Evolutionary conservation across 1,140 invertebrate genomes (phyloP).

Genomic region (Drosophila mauritiana): DNA sequence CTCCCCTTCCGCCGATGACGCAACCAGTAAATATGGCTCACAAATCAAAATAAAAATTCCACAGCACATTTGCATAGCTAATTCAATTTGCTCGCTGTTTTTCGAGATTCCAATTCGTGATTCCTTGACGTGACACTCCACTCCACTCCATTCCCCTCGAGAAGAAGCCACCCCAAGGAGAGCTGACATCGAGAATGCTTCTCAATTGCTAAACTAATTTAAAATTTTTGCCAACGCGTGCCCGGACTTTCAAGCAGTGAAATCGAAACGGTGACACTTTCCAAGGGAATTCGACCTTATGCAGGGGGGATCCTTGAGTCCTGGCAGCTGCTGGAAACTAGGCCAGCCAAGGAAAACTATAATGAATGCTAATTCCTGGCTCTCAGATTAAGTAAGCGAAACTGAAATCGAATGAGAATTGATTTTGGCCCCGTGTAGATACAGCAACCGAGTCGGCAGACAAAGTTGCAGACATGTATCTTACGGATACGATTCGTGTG

Average conservation of each 20-base stretch:
- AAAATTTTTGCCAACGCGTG: constrained; percentile 74
- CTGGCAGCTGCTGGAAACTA: constrained; percentile 30
- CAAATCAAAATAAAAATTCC: constrained; percentile 51
- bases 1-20: background rate
- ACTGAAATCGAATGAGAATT: constrained; percentile 69
- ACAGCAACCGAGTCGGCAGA: constrained; percentile 39
- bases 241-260: constrained; percentile 44
- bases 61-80: constrained; percentile 66
- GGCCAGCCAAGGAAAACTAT: constrained; percentile 58
- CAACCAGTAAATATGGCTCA: constrained; percentile 29
- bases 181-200: constrained; percentile 53
- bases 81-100: constrained; percentile 63
- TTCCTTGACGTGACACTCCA: constrained; percentile 27
- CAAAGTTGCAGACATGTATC: constrained; percentile 72
- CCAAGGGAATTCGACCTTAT: constrained; percentile 21
- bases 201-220: constrained; percentile 80
- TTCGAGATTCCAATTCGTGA: constrained; percentile 57
- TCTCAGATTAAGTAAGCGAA: constrained; percentile 61
- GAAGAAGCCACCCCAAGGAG: constrained; percentile 5
- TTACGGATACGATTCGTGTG: constrained; percentile 36
- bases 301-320: constrained; percentile 50
- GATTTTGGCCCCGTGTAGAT: constrained; percentile 47
- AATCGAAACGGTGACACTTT: constrained; percentile 57
- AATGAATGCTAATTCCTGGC: constrained; percentile 71
- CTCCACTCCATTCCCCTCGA: background rate